Evolutionary conservation across 2,797 vertebrate genomes (phyloP).

Genomic region (Neomorphus geoffroyi): DNA sequence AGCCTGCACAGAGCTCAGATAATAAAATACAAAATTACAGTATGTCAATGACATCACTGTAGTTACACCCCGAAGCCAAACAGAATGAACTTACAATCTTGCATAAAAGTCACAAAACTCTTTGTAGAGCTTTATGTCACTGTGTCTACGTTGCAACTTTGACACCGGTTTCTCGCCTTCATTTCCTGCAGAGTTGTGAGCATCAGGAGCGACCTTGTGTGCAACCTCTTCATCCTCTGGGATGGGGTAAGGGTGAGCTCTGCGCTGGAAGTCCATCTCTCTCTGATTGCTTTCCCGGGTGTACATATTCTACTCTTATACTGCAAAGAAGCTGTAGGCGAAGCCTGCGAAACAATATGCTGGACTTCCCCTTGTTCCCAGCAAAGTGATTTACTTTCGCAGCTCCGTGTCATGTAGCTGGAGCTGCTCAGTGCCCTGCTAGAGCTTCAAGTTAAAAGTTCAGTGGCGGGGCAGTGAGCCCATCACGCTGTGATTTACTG

Average conservation of each 20-base stretch:
- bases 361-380: conserved; percentile 68
- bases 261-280: conserved; percentile 78
- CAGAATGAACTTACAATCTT: conserved; percentile 88
- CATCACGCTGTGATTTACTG: conserved; percentile 35
- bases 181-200: conserved; percentile 64
- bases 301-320: not conserved
- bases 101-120: conserved; percentile 99
- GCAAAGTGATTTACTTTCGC: conserved; percentile 65
- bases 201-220: conserved; percentile 59
- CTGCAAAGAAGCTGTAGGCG: not conserved
- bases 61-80: not conserved
- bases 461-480: conserved; percentile 39
- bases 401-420: conserved; percentile 68
- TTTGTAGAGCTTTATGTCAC: conserved; percentile 95
- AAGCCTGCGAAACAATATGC: conserved; percentile 43
- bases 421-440: conserved; percentile 70
- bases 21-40: not conserved
- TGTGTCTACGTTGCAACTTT: conserved; percentile 90
- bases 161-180: conserved; percentile 87
- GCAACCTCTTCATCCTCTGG: conserved; percentile 84
- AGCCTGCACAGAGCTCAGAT: not conserved
- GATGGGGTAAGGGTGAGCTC: conserved; percentile 75
- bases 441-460: conserved; percentile 82
- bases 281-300: not conserved
- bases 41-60: not conserved